Base-by-base conservation (phyloP, 2,888 invertebrate genomes). In the Epirrhoe alternata region DNA sequence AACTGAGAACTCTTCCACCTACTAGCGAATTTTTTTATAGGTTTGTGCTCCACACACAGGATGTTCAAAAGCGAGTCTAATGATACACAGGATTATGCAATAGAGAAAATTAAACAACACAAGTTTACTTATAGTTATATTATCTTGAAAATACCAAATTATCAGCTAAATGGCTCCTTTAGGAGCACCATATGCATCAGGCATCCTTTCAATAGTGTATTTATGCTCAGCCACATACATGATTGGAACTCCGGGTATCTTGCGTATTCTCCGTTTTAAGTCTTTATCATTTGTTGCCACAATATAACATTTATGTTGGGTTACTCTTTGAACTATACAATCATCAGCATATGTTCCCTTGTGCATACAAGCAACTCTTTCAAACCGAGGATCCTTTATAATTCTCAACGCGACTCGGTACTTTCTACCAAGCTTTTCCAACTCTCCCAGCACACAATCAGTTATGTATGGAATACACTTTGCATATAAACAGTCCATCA, bases 301-400 rank as follows among this genome's bases (percentile, higher is more conserved):
- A 80, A 99, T 99, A 86, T 99, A 99, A 93, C 99, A 99, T 86
- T 99, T 99, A 87, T 99, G 99, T 94, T 99, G 98, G 4, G 97
- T 98, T 0, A 99, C 97, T 79, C 99, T 94, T 83, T 99, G 97
- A 0, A 99, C 98, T 63, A 99, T 94, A 86, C 99, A 99, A 88
- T 99, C 99, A 91, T 99, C 99, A 69, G 99, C 99, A 93, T 99
- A 99, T 0, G 98, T 99, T 24, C 99, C 99, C 87, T 98, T 98
- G 86, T 99, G 99, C 82, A 97, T 92, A 86, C 99, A 99, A 38
- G 97, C 95, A 50, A 99, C 94, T 72, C 99, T 95, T 87, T 99
- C 97, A 91, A 99, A 99, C 14, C 99, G 92, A 0, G 97, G 96
- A 88, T 99, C 99, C 83, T 98, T 99, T 49, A 98, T 97, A 68